Conservation (phyloP, 2,888 invertebrate genomes). For the Hydrotaea diabolus region DNA sequence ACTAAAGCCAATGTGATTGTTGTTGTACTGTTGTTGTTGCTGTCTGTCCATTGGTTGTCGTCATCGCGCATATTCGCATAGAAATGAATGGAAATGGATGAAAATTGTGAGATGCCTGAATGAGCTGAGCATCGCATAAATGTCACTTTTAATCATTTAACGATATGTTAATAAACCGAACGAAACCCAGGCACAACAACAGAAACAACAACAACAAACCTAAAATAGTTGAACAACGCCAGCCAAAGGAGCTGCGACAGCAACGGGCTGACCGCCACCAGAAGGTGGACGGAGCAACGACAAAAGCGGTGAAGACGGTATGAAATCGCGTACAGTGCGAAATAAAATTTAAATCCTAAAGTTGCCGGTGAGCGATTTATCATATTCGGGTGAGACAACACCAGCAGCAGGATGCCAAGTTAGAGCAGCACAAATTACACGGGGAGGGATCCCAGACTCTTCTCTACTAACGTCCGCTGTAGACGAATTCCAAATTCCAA, state of each 20-base stretch:
- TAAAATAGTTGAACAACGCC: slow-evolving; percentile 68
- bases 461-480: not conserved
- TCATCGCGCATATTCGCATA: slow-evolving; percentile 10
- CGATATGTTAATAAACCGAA: slow-evolving; percentile 73
- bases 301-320: too few species aligned
- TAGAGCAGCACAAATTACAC: too few species aligned
- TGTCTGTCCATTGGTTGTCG: slow-evolving; percentile 2
- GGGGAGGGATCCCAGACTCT: slow-evolving; percentile 63
- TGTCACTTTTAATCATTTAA: slow-evolving; percentile 78
- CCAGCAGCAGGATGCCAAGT: slow-evolving; percentile 57
- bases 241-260: slow-evolving; percentile 67
- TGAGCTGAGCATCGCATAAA: slow-evolving; percentile 77
- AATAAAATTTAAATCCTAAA: slow-evolving; percentile 62
- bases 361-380: slow-evolving; percentile 59
- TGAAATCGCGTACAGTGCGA: slow-evolving; percentile 23
- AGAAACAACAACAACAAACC: slow-evolving; percentile 48
- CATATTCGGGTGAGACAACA: slow-evolving; percentile 67
- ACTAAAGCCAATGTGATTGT: not conserved
- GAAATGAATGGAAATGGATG: slow-evolving; percentile 68
- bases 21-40: slow-evolving; percentile 17
- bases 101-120: slow-evolving; percentile 72
- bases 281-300: not conserved
- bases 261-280: not conserved
- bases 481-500: not conserved
- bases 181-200: slow-evolving; percentile 48